Evolutionary conservation across 1,140 invertebrate species (phyloP).

Genomic region (Platyura marginata): DNA sequence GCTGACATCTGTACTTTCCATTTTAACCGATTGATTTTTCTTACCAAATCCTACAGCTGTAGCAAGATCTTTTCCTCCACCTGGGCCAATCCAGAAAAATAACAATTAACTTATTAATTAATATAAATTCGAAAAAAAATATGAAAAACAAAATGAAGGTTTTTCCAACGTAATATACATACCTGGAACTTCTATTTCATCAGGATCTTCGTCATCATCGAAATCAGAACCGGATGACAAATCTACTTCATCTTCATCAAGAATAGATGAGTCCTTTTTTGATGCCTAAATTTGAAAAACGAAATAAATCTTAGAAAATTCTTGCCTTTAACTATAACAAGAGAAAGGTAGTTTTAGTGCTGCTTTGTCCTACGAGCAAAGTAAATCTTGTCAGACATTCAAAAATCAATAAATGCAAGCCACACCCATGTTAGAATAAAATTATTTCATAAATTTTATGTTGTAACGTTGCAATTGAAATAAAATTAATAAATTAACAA

Average conservation of each 20-base stretch:
- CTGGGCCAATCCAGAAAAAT: conserved; percentile 24
- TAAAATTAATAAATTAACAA: no score
- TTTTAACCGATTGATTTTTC: conserved; percentile 11
- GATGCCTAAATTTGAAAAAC: conserved; percentile 11
- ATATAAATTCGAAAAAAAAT: not conserved
- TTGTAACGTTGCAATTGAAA: no score
- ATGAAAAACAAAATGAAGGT: not conserved
- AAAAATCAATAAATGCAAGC: conserved; percentile 1
- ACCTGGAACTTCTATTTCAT: conserved; percentile 79
- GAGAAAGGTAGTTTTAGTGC: no score
- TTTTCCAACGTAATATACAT: conserved; percentile 9
- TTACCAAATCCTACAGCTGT: conserved; percentile 43
- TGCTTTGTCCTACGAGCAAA: no score
- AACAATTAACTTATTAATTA: conserved; percentile 2
- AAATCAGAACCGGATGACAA: conserved; percentile 60
- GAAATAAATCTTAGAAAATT: not conserved
- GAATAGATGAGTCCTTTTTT: conserved; percentile 16
- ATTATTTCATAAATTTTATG: not conserved
- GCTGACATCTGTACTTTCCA: not conserved
- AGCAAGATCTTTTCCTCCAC: conserved; percentile 61
- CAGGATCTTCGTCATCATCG: conserved; percentile 75
- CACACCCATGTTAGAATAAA: not conserved
- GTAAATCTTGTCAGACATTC: conserved; percentile 6
- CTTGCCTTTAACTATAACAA: no score
- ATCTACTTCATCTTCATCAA: conserved; percentile 35